Base-by-base conservation (phyloP, 2,888 invertebrate species). In the Zonitis immaculata region DNA sequence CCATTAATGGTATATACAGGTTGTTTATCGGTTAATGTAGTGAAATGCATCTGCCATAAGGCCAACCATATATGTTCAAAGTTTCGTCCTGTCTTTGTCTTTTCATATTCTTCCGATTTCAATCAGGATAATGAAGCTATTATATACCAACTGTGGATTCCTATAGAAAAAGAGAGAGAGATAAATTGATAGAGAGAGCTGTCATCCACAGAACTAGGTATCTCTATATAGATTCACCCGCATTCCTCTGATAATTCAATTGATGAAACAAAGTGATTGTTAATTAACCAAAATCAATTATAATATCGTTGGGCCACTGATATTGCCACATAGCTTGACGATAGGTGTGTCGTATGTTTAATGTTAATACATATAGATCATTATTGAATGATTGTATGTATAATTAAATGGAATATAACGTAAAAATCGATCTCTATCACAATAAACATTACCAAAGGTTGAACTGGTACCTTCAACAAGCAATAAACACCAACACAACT, bases 391-490 rank as follows among this genome's bases (percentile, higher is more conserved):
- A n/a, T n/a, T n/a, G n/a, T n/a, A n/a, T n/a, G n/a, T n/a, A n/a
- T n/a, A n/a, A n/a, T n/a, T n/a, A n/a, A n/a, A n/a, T n/a, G n/a
- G n/a, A n/a, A n/a, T n/a, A n/a, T n/a, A n/a, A n/a, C n/a, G n/a
- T n/a, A n/a, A n/a, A n/a, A n/a, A n/a, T n/a, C n/a, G n/a, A n/a
- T n/a, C n/a, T n/a, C n/a, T n/a, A n/a, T n/a, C n/a, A n/a, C n/a
- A n/a, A n/a, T n/a, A n/a, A n/a, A n/a, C n/a, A n/a, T n/a, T n/a
- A n/a, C n/a, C n/a, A 56, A 63, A 67, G 67, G 64, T 66, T 65
- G 58, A 63, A 71, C 68, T 66, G 63, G 66, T 66, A 56, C 64
- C 65, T 66, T 68, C 71, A 72, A 71, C 71, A 71, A 71, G 70
- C 70, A 67, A 68, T 71, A 72, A 70, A 70, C 66, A 67, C 49